Conservation (phyloP, 1,140 invertebrate species). For the Eufriesea mexicana region DNA sequence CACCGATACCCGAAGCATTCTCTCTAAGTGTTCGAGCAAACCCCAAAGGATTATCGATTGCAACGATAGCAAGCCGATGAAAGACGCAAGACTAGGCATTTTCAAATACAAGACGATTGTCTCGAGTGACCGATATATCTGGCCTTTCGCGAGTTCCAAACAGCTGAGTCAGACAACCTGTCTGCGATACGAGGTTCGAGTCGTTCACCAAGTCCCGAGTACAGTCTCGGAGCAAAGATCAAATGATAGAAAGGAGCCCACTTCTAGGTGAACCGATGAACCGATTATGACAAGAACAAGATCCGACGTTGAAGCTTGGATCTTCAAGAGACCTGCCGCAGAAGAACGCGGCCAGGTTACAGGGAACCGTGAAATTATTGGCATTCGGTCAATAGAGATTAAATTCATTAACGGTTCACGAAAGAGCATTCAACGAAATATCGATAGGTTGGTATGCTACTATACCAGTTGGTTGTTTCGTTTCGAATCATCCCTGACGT, state of each 20-base stretch:
- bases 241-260: slow-evolving; percentile 51
- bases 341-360: slow-evolving; percentile 51
- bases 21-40: background rate
- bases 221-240: slow-evolving; percentile 48
- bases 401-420: slow-evolving; percentile 70
- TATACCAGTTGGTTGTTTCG: slow-evolving; percentile 49
- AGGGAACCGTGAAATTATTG: slow-evolving; percentile 73
- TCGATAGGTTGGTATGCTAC: slow-evolving; percentile 57
- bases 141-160: slow-evolving; percentile 8
- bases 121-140: slow-evolving; percentile 20
- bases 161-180: slow-evolving; percentile 38
- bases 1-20: slow-evolving; percentile 5
- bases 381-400: slow-evolving; percentile 65
- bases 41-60: slow-evolving; percentile 26
- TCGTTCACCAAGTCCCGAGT: background rate
- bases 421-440: slow-evolving; percentile 55
- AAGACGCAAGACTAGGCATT: slow-evolving; percentile 15
- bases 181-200: slow-evolving; percentile 22
- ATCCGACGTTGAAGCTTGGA: slow-evolving; percentile 49
- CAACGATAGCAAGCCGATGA: background rate
- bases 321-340: slow-evolving; percentile 25
- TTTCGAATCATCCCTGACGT: slow-evolving; percentile 25
- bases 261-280: slow-evolving; percentile 56
- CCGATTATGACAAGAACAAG: slow-evolving; percentile 62
- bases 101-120: slow-evolving; percentile 17